A percentile compares a stretch with the other conserved stretches of the same genome.
Evolutionary conservation across 2,113 vertebrate genomes (phyloP).

Genomic region (Willisornis vidua): DNA sequence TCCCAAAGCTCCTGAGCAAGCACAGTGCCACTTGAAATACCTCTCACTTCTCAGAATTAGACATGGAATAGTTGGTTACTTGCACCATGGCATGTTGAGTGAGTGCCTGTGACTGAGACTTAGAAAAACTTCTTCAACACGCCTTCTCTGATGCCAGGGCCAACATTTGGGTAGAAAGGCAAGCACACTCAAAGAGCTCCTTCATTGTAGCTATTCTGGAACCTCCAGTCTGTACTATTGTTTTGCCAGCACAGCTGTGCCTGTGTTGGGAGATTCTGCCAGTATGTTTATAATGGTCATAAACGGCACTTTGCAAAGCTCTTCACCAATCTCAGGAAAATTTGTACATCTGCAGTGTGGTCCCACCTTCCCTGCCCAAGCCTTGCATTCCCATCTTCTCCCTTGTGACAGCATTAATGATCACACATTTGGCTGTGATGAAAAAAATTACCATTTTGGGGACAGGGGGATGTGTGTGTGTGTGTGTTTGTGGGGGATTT

Average conservation of each 20-base stretch:
- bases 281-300: background rate
- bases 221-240: background rate
- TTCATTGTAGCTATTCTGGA: background rate
- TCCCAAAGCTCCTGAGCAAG: background rate
- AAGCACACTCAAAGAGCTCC: background rate
- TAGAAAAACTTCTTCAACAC: background rate
- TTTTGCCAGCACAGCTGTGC: background rate
- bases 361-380: background rate
- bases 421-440: background rate
- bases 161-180: background rate
- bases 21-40: background rate
- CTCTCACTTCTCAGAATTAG: background rate
- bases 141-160: background rate
- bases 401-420: background rate
- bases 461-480: background rate
- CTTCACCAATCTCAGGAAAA: background rate
- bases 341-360: background rate
- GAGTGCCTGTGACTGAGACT: background rate
- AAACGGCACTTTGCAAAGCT: background rate
- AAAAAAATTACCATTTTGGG: background rate
- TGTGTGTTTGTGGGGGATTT: background rate
- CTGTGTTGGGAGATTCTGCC: background rate
- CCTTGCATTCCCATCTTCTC: background rate
- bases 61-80: background rate
- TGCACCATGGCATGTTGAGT: background rate